These are phyloP conservation scores for Phyto melanocephala DNA, from an alignment of 2,888 invertebrate genomes.

Conservation along the genomic window DNA sequence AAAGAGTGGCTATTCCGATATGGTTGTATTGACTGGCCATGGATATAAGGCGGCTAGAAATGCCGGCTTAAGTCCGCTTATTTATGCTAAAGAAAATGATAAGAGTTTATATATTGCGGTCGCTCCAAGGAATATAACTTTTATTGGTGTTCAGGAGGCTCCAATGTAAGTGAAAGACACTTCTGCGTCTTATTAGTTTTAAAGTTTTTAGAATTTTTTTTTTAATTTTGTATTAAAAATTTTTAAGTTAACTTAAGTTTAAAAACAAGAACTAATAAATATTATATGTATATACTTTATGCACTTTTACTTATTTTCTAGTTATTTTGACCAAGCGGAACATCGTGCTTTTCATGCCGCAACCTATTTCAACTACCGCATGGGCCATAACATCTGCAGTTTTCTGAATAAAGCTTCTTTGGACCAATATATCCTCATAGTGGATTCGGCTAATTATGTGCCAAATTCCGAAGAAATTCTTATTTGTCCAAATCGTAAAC, in stretches of 20 bases:
- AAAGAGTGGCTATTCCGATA: constrained; percentile 21
- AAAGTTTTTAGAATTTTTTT: neutral
- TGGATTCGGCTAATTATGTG: constrained; percentile 60
- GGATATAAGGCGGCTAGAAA: constrained; percentile 59
- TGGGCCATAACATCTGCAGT: constrained; percentile 64
- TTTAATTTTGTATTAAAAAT: neutral
- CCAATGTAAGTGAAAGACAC: constrained; percentile 56
- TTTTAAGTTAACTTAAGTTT: too few species aligned
- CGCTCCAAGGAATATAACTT: constrained; percentile 59
- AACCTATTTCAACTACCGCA: constrained; percentile 62
- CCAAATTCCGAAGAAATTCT: constrained; percentile 62
- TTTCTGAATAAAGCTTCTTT: constrained; percentile 16
- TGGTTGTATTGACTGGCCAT: constrained; percentile 61
- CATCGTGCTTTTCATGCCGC: constrained; percentile 66
- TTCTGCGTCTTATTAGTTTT: neutral
- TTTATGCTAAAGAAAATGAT: constrained; percentile 63
- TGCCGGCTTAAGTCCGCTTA: constrained; percentile 46
- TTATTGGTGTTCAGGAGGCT: constrained; percentile 56
- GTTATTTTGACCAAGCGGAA: constrained; percentile 53
- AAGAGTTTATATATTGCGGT: constrained; percentile 64
- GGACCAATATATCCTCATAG: constrained; percentile 52
- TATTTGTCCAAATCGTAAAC: constrained; percentile 61
- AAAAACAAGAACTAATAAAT: too few species aligned
- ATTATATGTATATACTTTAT: too few species aligned
- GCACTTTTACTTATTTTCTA: constrained; percentile 18